These are phyloP conservation scores for Cyclargus thomasi DNA, from an alignment of 1,140 invertebrate genomes.

Conservation along the genomic window DNA sequence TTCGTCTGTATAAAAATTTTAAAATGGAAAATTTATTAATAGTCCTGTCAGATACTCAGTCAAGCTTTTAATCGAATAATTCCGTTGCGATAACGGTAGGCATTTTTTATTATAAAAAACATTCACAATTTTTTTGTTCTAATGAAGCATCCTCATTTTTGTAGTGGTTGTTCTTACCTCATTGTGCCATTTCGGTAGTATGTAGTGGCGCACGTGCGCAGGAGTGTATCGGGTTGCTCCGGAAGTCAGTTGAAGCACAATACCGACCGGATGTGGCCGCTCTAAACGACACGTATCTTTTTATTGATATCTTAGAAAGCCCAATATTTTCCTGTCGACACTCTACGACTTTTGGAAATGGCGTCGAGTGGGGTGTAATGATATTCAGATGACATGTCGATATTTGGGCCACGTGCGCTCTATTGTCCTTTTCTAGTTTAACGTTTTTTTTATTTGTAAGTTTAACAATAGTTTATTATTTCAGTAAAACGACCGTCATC, in stretches of 20 bases:
- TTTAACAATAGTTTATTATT: no score
- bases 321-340: slow-evolving; percentile 65
- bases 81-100: not conserved
- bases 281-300: slow-evolving; percentile 71
- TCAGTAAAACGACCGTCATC: no score
- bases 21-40: no score
- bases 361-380: slow-evolving; percentile 39
- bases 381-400: slow-evolving; percentile 34
- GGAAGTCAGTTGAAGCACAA: slow-evolving; percentile 67
- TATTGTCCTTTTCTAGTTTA: not conserved
- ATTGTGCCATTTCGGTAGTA: slow-evolving; percentile 56
- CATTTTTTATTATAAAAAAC: slow-evolving; percentile 15
- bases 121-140: slow-evolving; percentile 21
- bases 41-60: not conserved
- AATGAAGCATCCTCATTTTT: slow-evolving; percentile 24
- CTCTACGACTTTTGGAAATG: slow-evolving; percentile 34
- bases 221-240: slow-evolving; percentile 73
- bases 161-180: slow-evolving; percentile 35
- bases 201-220: slow-evolving; percentile 71
- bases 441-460: no score
- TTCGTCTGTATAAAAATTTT: no score
- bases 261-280: slow-evolving; percentile 70
- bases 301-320: slow-evolving; percentile 71
- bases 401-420: slow-evolving; percentile 26
- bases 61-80: not conserved